phyloP scores from a whole-genome alignment of 1,140 invertebrate genomes.

The Drosophila subobscura region DNA sequence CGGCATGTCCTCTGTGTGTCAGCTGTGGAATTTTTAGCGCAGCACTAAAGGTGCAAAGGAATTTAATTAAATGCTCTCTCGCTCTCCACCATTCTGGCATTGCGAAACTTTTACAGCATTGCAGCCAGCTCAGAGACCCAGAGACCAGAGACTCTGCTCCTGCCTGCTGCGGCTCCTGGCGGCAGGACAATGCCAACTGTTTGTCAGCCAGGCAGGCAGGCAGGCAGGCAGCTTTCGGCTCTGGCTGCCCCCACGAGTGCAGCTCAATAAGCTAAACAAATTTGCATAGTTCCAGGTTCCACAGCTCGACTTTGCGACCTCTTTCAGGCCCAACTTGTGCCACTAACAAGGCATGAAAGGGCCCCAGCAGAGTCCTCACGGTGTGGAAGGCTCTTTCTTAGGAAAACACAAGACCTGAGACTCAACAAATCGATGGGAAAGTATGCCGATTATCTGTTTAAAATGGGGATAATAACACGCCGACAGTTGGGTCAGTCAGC shows the following conservation, averaged over 20 bases:
- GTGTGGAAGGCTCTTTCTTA: no score
- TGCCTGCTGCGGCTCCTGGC: constrained; percentile 1
- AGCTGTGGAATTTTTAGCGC: constrained; percentile 76
- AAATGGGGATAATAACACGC: no score
- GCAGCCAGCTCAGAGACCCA: constrained; percentile 12
- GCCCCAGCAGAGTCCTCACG: no score
- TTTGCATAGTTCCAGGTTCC: constrained; percentile 42
- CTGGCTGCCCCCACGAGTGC: constrained; percentile 20
- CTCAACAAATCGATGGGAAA: no score
- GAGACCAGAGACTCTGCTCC: neutral
- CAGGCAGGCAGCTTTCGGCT: constrained; percentile 4
- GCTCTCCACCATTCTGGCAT: constrained; percentile 17
- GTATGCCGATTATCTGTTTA: no score
- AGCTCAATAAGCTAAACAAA: constrained; percentile 73
- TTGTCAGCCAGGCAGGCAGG: constrained; percentile 38
- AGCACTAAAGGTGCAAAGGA: constrained; percentile 81
- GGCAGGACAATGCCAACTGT: constrained; percentile 45
- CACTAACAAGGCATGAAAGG: no score
- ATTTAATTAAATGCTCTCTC: constrained; percentile 79
- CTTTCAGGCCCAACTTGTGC: no score
- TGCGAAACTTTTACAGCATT: constrained; percentile 62
- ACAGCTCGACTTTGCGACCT: neutral
- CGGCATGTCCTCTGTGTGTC: constrained; percentile 30
- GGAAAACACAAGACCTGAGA: no score
- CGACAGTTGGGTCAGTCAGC: neutral